Evolutionary conservation across 1,140 invertebrate genomes (phyloP), one percentile per base, ranked within the genome.

Genomic region (Chrysopa pallens): DNA sequence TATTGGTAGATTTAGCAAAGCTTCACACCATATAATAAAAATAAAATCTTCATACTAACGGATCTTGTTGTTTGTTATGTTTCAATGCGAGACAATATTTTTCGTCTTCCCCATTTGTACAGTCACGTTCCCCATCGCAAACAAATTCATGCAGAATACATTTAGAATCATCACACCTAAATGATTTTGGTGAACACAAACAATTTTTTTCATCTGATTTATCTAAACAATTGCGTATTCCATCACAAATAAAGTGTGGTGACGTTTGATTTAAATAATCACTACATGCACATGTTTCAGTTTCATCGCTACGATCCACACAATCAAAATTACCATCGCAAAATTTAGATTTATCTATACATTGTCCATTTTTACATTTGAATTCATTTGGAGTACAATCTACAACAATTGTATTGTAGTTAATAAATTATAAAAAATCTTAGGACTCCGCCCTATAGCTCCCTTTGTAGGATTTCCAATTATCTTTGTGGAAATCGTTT

Each of bases 151-250:
- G 59, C 0, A 78, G 65, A 15, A 85, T 66, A 48, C 81, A 84
- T 14, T 60, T 56, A 3, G 17, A 23, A 23, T 23, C 17, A 23
- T 23, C 17, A 23, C 17, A 23, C 5, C 5, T 23, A 23, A 23
- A 23, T 23, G 17, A 23, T 23, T 23, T 23, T 23, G 17, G 17
- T 23, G 17, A 3, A 23, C 17, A 23, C 17, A 23, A 3, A 23
- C 17, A 23, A 23, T 23, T 23, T 23, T 72, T 68, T 59, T 91
- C 87, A 56, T 91, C 87, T 27, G 69, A 74, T 51, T 79, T 77
- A 54, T 90, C 85, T 36, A 66, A 63, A 54, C 88, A 92, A 55
- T 90, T 75, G 17, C 78, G 61, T 6, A 76, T 64, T 7, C 82
- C 80, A 58, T 91, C 81, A 56, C 88, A 91, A 27, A 87, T 60